Base-by-base conservation (phyloP, 2,113 vertebrate genomes). In the Carassius carassius region DNA sequence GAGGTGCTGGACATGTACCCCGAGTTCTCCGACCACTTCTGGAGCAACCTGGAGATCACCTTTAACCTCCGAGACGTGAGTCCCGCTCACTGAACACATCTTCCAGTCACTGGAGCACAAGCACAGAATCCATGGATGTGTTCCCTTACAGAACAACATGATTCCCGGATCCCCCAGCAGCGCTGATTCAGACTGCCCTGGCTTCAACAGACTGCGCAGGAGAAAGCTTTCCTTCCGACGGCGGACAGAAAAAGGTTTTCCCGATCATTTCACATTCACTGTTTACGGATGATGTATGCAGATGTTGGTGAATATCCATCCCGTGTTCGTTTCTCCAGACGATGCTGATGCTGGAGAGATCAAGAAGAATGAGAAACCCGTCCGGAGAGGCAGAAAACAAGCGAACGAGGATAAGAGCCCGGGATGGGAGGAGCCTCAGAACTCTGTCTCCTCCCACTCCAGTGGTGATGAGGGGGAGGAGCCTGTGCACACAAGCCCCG, bases 1-100 rank as follows among this genome's bases (percentile, higher is more conserved):
- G 98, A 99, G 92, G 97, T 99, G 86, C 92, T 99, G 86, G 97
- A 99, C 89, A 98, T 98, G 97, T 99, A 99, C 91, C 98, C 98
- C 0, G 98, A 99, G 93, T 99, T 99, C 89, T 96, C 95, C 0
- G 97, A 98, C 81, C 93, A 96, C 90, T 99, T 99, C 93, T 99
- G 98, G 98, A 95, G 94, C 91, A 98, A 97, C 91, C 89, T 99
- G 85, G 98, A 99, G 92, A 99, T 99, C 92, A 99, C 98, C 60
- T 99, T 99, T 91, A 97, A 99, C 92, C 95, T 99, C 67, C 93
- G 98, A 21, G 97, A 99, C 4, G 98, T 99, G 89, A 96, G 97
- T 69, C 19, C 37, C 29, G 16, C 51, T 54, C 16, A 67, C 10
- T 19, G 65, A 8, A 41, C 41, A 9, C 7, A 41, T 9, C 9